phyloP scores from a whole-genome alignment of 2,797 vertebrate genomes.

The Echeneis naucrates region DNA sequence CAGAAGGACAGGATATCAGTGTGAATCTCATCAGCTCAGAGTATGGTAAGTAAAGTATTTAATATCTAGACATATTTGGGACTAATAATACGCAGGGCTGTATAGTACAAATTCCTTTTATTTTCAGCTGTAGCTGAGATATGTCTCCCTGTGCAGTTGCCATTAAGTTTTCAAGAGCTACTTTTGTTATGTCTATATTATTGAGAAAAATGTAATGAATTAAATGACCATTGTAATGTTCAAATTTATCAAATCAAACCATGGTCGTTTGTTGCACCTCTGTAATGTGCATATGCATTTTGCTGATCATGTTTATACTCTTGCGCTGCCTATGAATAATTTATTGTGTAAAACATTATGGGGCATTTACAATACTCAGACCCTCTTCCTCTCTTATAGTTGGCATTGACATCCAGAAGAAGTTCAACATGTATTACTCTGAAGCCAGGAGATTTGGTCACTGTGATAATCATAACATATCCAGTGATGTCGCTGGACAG shows the following conservation, averaged over 20 bases:
- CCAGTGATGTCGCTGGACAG: constrained; percentile 18
- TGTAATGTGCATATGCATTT: neutral
- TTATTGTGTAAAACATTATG: no score
- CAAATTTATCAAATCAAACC: neutral
- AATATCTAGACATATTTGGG: constrained; percentile 4
- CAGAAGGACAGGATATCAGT: constrained; percentile 89
- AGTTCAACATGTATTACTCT: constrained; percentile 87
- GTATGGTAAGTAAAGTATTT: constrained; percentile 85
- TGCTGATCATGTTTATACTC: neutral
- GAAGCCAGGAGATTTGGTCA: constrained; percentile 71
- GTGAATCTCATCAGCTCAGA: constrained; percentile 96
- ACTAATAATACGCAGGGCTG: neutral
- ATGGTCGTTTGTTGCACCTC: neutral
- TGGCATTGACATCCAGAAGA: constrained; percentile 92
- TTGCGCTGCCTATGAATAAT: neutral
- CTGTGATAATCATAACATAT: constrained; percentile 58
- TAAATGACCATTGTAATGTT: no score
- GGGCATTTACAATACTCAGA: neutral
- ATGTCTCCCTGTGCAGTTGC: neutral
- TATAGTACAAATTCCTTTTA: constrained; percentile 1
- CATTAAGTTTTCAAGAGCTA: neutral
- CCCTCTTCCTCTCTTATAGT: constrained; percentile 78
- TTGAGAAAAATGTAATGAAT: no score
- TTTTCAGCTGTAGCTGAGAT: neutral
- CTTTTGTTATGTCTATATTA: neutral